Evolutionary conservation across 2,888 invertebrate genomes (phyloP), one percentile per base, ranked within the genome.

Genomic region (Copidosoma aretas): DNA sequence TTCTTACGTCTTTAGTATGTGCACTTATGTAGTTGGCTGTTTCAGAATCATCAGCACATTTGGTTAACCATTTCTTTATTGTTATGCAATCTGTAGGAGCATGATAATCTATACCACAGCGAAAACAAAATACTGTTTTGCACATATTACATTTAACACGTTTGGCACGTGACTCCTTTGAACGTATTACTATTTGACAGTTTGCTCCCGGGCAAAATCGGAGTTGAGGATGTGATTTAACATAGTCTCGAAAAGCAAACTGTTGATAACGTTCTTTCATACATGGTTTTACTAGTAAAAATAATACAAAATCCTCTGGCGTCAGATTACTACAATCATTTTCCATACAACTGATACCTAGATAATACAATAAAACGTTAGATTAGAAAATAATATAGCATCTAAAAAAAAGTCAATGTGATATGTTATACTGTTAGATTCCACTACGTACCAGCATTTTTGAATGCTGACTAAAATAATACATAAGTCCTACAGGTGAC

Each of bases 11-110:
- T 89, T 95, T 95, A 81, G 98, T 98, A 86, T 98, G 94, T 79
- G 98, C 98, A 86, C 96, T 97, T 78, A 99, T 99, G 82, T 99
- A 99, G 85, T 99, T 99, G 60, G 98, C 98, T 61, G 99, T 99
- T 86, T 99, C 99, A 71, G 97, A 98, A 85, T 99, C 99, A 85
- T 99, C 99, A 62, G 97, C 98, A 86, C 99, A 99, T 86, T 99
- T 99, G n/a, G 97, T 97, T 71, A 98, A 87, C 99, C 99, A 99
- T 79, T 93, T 93, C 80, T 93, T 94, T 75, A 99, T 98, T 46
- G 95, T 93, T 73, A 91, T 89, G 84, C 99, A 99, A 84, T 97
- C 96, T 4, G 98, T 97, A 32, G 99, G 99, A 25, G 98, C 98
- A 84, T 99, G 99, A 84, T 99, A 99, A 76, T 97, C 95, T 79